Percentiles rank a stretch among this genome's conserved stretches.
Evolutionary conservation across 2,113 vertebrate species (phyloP).

Genomic region (Anas platyrhynchos): DNA sequence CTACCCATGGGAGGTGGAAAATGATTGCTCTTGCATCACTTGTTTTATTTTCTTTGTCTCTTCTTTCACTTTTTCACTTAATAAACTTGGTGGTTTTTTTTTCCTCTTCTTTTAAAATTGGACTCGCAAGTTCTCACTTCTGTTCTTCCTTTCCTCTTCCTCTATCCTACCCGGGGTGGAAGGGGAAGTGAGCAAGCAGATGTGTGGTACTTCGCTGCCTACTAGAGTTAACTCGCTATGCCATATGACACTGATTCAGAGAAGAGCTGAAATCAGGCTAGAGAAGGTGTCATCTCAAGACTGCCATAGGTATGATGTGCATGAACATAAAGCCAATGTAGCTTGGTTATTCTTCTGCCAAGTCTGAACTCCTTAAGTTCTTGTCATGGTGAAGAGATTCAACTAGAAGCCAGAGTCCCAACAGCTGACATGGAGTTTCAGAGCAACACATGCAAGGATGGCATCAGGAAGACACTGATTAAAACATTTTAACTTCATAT

Average conservation of each 20-base stretch:
- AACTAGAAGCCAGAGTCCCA: not conserved
- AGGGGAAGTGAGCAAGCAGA: not conserved
- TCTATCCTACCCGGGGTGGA: not conserved
- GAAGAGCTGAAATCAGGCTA: not conserved
- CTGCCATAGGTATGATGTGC: fast-evolving
- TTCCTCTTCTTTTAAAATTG: not conserved
- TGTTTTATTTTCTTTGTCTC: not conserved
- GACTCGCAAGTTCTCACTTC: not conserved
- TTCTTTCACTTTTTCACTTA: not conserved
- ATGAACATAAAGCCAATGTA: not conserved
- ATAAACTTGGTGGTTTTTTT: not conserved
- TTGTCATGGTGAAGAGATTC: not conserved
- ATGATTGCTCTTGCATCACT: not conserved
- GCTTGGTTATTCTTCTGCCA: not conserved
- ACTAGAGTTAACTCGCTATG: not conserved
- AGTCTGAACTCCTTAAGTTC: not conserved
- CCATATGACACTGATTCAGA: not conserved
- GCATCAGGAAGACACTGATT: not conserved
- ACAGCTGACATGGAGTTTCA: not conserved
- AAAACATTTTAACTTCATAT: not conserved
- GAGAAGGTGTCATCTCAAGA: not conserved
- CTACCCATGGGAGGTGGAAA: not conserved
- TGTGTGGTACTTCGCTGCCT: not conserved
- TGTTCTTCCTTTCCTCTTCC: not conserved
- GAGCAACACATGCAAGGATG: fast-evolving